Evolutionary conservation across 2,888 invertebrate genomes (phyloP).

Genomic region (Therioaphis trifolii): DNA sequence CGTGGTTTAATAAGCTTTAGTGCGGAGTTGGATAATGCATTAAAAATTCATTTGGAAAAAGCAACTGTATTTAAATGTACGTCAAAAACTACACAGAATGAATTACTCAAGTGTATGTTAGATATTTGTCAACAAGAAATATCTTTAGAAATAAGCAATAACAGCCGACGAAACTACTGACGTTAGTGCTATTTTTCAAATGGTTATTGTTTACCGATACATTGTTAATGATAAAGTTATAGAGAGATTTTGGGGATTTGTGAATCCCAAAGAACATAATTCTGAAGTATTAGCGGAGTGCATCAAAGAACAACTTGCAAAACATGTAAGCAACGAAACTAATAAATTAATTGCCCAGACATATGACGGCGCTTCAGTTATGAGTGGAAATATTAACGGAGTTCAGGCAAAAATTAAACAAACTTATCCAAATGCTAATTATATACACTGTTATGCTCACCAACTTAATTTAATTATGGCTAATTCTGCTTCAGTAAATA

Average conservation of each 20-base stretch:
- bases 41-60: neutral
- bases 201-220: conserved; percentile 8
- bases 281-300: conserved; percentile 12
- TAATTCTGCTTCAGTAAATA: too few species aligned
- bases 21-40: neutral
- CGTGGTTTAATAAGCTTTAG: neutral
- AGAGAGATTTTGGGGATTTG: conserved; percentile 11
- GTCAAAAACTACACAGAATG: neutral
- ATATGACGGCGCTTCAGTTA: too few species aligned
- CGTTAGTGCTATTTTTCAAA: conserved; percentile 8
- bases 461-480: too few species aligned
- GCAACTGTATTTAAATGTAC: conserved; percentile 2
- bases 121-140: conserved; percentile 22
- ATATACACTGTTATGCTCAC: too few species aligned
- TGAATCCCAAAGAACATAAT: conserved; percentile 1
- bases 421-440: too few species aligned
- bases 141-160: conserved; percentile 1
- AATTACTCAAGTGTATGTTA: conserved; percentile 5
- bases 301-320: conserved; percentile 7
- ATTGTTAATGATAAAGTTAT: neutral
- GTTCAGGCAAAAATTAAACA: too few species aligned
- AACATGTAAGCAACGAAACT: too few species aligned
- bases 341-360: too few species aligned
- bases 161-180: neutral
- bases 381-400: too few species aligned